Evolutionary conservation across 2,888 invertebrate species (phyloP), one percentile per base, ranked within the genome.

Genomic region (Eupithecia insigniata): DNA sequence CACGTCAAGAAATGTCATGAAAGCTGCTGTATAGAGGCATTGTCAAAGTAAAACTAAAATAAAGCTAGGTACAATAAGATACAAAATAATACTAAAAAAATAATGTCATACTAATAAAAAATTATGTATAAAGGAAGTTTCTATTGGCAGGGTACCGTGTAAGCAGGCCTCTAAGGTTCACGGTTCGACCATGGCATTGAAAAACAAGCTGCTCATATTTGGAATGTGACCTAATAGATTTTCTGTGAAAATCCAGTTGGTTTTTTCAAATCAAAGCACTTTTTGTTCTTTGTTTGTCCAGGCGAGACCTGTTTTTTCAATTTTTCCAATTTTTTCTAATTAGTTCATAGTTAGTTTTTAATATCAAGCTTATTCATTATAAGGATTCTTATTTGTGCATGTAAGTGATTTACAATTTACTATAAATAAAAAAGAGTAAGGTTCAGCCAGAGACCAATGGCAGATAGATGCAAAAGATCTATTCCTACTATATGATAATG

Each of bases 261-360:
- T 73, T 77, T 8, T 28, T 10, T 14, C 12, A 68, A 74, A 66
- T 69, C 74, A 22, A 67, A 79, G 79, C 83, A 91, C 85, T 91
- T 92, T 92, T 92, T 92, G 89, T 92, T 91, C 82, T 89, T 92
- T 91, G 81, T 91, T 91, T 89, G 83, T 76, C 73, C 76, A 83
- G 70, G 80, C 51, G 76, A 74, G 71, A 73, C 77, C 72, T 71
- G 83, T 85, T 89, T 90, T 84, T 90, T 89, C 81, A 83, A 85
- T 82, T 76, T 82, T 80, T 80, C 74, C 78, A 66, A 32, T 74
- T 64, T 79, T 81, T 76, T 71, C 61, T 65, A 39, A 26, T 71
- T 71, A 69, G 64, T 69, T 62, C 66, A 67, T 71, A 69, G 69
- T 74, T 69, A 71, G 71, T 71, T 65, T 71, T 74, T 69, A 74